phyloP scores from a whole-genome alignment of 2,797 vertebrate genomes.

The Pelobates cultripes region DNA sequence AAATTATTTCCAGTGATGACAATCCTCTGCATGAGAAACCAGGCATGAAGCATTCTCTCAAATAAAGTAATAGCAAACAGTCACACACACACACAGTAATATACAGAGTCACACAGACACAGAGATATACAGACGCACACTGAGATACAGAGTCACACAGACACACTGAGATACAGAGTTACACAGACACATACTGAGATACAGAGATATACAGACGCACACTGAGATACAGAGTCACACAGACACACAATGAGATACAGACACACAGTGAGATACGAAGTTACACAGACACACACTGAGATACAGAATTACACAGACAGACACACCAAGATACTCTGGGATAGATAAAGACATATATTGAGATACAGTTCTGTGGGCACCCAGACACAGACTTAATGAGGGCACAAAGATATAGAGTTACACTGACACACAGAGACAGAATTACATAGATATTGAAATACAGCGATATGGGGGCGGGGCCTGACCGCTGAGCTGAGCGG shows the following conservation, averaged over 20 bases:
- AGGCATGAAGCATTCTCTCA: too few species aligned
- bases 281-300: neutral
- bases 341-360: neutral
- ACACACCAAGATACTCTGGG: neutral
- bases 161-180: too few species aligned
- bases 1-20: conserved; percentile 24
- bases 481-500: too few species aligned
- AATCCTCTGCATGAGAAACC: too few species aligned
- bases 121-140: too few species aligned
- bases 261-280: neutral
- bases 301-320: neutral
- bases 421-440: neutral
- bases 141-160: too few species aligned
- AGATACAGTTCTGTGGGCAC: neutral
- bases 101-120: too few species aligned
- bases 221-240: neutral
- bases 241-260: neutral
- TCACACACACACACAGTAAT: too few species aligned
- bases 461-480: too few species aligned
- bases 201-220: neutral
- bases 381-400: neutral
- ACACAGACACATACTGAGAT: neutral
- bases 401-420: neutral
- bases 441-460: too few species aligned
- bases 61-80: too few species aligned